These are phyloP conservation scores for Irena cyanogastra DNA, from an alignment of 2,113 vertebrate species.

Conservation along the genomic window DNA sequence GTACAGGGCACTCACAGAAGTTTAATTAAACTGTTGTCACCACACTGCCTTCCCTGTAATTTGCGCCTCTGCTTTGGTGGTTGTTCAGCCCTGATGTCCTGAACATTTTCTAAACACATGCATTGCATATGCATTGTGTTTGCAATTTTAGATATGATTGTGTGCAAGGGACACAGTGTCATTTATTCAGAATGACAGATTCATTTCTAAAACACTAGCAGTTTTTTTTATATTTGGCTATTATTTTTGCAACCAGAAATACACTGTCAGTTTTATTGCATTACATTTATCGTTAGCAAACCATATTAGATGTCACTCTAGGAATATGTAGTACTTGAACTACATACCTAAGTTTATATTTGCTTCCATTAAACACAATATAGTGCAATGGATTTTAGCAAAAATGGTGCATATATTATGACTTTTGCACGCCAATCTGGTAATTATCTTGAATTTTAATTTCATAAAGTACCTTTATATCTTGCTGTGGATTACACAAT, in stretches of 20 bases:
- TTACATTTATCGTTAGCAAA: background rate
- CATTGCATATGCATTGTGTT: fast-evolving
- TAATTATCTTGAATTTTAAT: background rate
- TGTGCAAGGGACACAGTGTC: background rate
- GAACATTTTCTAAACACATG: background rate
- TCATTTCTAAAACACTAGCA: background rate
- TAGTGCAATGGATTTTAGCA: background rate
- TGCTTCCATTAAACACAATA: background rate
- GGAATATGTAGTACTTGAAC: background rate
- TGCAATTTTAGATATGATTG: background rate
- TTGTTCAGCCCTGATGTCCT: background rate
- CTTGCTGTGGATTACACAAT: background rate
- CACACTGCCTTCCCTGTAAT: background rate
- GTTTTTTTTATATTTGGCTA: background rate
- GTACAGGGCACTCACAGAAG: background rate
- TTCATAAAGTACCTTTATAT: background rate
- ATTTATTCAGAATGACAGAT: background rate
- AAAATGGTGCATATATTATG: background rate
- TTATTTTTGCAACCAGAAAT: background rate
- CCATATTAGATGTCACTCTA: background rate
- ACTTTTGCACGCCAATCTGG: background rate
- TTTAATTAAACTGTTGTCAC: background rate
- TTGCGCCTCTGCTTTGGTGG: background rate
- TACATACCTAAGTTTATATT: background rate
- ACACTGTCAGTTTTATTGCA: background rate